phyloP scores from a whole-genome alignment of 2,113 vertebrate genomes.

The Cynopterus brachyotis region DNA sequence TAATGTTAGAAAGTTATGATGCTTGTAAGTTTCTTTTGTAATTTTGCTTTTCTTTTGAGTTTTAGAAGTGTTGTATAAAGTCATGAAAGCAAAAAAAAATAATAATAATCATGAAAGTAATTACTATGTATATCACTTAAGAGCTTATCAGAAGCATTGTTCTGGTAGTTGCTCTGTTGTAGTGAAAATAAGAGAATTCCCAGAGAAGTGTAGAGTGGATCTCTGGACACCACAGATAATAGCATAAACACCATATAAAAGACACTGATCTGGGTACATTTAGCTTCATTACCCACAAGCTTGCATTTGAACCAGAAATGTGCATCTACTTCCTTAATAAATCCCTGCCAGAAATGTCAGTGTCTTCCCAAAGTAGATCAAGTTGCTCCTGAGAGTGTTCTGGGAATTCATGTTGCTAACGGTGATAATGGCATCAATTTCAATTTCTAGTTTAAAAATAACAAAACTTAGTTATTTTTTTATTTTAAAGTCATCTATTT shows the following conservation, averaged over 20 bases:
- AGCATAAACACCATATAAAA: neutral
- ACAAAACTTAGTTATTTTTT: neutral
- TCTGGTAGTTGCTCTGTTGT: slow-evolving; percentile 33
- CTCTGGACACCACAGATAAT: neutral
- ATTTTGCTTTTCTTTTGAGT: slow-evolving; percentile 4
- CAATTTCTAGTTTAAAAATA: neutral
- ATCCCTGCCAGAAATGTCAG: neutral
- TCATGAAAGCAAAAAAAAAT: neutral
- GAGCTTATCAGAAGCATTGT: neutral
- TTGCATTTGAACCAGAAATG: neutral
- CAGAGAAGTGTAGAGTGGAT: neutral
- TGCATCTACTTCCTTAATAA: neutral
- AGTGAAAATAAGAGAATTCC: slow-evolving; percentile 48
- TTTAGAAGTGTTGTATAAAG: neutral
- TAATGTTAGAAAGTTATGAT: neutral
- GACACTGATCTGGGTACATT: neutral
- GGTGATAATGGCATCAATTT: neutral
- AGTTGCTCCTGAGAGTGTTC: neutral
- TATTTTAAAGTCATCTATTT: neutral
- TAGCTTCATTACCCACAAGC: neutral
- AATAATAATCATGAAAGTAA: neutral
- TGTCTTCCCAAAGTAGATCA: neutral
- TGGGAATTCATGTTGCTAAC: neutral
- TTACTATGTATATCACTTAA: neutral
- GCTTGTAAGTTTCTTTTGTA: neutral